Base-by-base conservation (phyloP, 1,140 invertebrate genomes). In the Trichomalopsis sarcophagae region DNA sequence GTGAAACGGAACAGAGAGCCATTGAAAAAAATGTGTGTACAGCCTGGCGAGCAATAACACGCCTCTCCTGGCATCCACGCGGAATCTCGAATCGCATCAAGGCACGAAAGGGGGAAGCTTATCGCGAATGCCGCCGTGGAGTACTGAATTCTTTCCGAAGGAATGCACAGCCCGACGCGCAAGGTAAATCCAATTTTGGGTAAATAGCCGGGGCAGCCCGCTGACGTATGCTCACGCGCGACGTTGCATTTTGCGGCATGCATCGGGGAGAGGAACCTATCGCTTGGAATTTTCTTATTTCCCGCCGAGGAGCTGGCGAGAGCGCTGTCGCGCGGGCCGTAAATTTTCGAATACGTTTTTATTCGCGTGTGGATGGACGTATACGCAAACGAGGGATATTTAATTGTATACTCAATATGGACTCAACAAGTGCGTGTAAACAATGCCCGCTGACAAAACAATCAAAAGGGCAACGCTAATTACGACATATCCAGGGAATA, bases 151-250 rank as follows among this genome's bases (percentile, higher is more conserved):
- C 55, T 62, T 62, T 62, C 21, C 55, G 6, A n/a, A 21, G 55
- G 55, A 62, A 62, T 62, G 55, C 55, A 62, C 55, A 21, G 13
- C 5, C 1, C 7, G 4, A 0, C 30, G 73, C 33, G 36, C 73
- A 47, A 47, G 47, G 44, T 44, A 69, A 81, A 73, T 81, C 44
- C 80, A 81, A 81, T 81, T 81, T 81, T 74, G 21, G 80, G 79
- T 71, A 47, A 81, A 44, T 27, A 68, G 78, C 78, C 27, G 21
- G 9, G 30, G 14, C 76, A n/a, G n/a, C 47, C 7, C 23, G n/a
- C 21, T 68, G 50, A 30, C 23, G 1, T 27, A 36, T 50, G 76
- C 47, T 23, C 62, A 30, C 47, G 55, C 23, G 55, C 55, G 55
- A 66, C 50, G 21, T 79, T 78, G 76, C 76, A 27, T 27, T 78